Base-by-base conservation (phyloP, 2,113 vertebrate genomes). In the Pimephales promelas region DNA sequence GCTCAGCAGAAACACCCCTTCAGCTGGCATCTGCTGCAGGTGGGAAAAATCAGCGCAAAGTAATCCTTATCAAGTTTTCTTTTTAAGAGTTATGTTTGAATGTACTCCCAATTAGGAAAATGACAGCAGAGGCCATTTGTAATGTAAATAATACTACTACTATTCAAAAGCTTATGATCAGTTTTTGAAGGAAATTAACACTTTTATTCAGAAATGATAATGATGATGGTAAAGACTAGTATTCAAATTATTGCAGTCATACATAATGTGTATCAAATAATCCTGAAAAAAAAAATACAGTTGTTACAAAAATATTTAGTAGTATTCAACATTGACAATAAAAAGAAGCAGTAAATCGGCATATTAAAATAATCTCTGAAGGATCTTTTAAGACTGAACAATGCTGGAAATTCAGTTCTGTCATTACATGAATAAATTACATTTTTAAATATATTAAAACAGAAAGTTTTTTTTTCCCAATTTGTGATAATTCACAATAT, bases 1-100 rank as follows among this genome's bases (percentile, higher is more conserved):
- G 95, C 87, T 95, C 92, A 0, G 94, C 96, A 0, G 97, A 99
- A 92, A 99, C 97, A 0, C 97, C 98, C 0, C 93, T 99, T 6
- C 98, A 99, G 90, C 92, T 99, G 31, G 96, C 97, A 8, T 97
- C 98, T 0, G 96, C 97, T 0, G 97, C 97, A 85, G 97, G 97
- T 98, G 88, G 52, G 91, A 84, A 31, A 26, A 49, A 45, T 31
- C 43, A 43, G 34, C 0, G 2, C 22, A 45, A 26, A 45, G 11
- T 16, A n/a, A 47, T 72, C 70, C 22, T 47, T 72, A 57, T 13
- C 26, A 3, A 28, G 28, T 43, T 49, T 22, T 20, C 34, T 36
- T 28, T 57, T n/a, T 36, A 36, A 56, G 3, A 59, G 20, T 26
- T 31, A 31, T 64, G 24, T 80, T 20, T 52, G 20, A 66, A 80